Percentiles rank a stretch among this genome's conserved stretches.
Evolutionary conservation across 2,113 vertebrate genomes (phyloP).

Genomic region (Brachyistius frenatus): DNA sequence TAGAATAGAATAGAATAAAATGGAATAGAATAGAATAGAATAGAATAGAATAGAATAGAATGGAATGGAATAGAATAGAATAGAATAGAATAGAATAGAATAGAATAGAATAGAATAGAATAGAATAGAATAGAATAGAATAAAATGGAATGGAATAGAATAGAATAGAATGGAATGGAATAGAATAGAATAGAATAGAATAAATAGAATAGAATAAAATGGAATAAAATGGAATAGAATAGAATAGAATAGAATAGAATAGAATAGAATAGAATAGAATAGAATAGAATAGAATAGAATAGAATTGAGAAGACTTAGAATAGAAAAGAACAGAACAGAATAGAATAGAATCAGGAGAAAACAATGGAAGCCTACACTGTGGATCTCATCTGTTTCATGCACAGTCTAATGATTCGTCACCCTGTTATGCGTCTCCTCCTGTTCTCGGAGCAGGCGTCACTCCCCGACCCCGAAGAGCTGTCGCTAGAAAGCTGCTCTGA

Average conservation of each 20-base stretch:
- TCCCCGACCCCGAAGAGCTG: conserved; percentile 21
- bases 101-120: not conserved
- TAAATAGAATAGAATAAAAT: not conserved
- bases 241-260: not conserved
- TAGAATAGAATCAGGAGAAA: not conserved
- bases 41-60: not conserved
- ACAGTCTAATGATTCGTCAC: conserved; percentile 10
- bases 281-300: not conserved
- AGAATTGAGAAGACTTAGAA: not conserved
- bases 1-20: not conserved
- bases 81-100: too few relatives aligned
- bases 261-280: not conserved
- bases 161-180: not conserved
- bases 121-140: not conserved
- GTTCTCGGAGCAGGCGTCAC: conserved; percentile 28
- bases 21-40: too few relatives aligned
- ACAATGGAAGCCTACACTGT: not conserved
- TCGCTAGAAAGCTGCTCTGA: conserved; percentile 1
- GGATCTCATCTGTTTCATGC: conserved; percentile 2
- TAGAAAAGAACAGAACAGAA: too few relatives aligned
- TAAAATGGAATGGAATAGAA: not conserved
- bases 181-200: not conserved
- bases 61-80: not conserved
- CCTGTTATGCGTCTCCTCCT: conserved; percentile 19
- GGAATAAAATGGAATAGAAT: not conserved